A percentile compares a stretch with the other conserved stretches of the same genome.
phyloP scores from a whole-genome alignment of 2,113 vertebrate genomes.

The Heloderma charlesbogerti region DNA sequence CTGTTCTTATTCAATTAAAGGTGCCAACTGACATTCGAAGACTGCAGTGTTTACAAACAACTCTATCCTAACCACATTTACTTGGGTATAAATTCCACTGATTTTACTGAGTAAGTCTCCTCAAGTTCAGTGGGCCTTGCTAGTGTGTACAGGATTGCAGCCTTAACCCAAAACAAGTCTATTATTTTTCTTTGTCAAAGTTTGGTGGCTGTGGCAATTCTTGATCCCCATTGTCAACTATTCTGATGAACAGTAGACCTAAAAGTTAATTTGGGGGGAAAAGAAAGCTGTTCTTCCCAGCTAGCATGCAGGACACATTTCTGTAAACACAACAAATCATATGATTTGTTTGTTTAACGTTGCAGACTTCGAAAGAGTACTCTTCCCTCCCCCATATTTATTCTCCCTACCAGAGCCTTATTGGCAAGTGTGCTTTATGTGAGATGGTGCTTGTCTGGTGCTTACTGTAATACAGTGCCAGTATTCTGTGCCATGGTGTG shows the following conservation, averaged over 20 bases:
- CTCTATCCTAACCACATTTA: background rate
- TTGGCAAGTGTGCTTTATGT: background rate
- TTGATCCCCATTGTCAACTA: background rate
- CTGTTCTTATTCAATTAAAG: background rate
- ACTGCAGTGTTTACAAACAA: background rate
- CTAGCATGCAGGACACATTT: background rate
- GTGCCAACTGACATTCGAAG: background rate
- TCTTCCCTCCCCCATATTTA: background rate
- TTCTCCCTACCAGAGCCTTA: background rate
- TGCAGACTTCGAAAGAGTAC: constrained; percentile 61
- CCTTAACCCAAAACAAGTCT: background rate
- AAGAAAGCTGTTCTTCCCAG: background rate
- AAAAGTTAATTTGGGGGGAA: background rate
- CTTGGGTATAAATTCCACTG: background rate
- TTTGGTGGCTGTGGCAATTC: background rate
- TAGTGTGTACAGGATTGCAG: background rate
- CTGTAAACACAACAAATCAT: background rate
- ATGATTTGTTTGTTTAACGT: background rate
- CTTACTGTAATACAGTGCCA: background rate
- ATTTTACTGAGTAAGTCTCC: background rate
- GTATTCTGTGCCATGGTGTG: background rate
- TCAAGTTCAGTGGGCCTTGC: background rate
- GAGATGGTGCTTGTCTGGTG: background rate
- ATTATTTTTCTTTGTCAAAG: background rate
- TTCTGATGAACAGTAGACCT: background rate